Conservation (phyloP, 2,888 invertebrate genomes). For the Drosophila putrida region DNA sequence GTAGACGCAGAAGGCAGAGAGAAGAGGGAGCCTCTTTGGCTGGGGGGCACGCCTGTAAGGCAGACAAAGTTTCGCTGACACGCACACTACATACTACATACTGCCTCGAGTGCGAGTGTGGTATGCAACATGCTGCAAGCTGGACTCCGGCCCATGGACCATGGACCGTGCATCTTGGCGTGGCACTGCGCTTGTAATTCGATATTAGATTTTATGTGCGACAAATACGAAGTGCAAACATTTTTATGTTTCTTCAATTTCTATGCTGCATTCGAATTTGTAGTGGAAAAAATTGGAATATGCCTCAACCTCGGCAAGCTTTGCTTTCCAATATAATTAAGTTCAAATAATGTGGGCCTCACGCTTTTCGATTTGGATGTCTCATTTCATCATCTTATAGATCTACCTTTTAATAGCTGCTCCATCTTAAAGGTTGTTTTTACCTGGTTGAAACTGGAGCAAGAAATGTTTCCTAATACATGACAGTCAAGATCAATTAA, state of each 20-base stretch:
- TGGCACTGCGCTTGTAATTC: constrained; percentile 69
- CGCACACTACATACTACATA: constrained; percentile 52
- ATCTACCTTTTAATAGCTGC: too few species aligned
- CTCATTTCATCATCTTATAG: constrained; percentile 1
- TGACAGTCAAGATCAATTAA: too few species aligned
- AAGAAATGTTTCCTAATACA: too few species aligned
- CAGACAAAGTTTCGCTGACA: constrained; percentile 69
- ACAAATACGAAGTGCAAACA: constrained; percentile 81
- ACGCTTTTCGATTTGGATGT: constrained; percentile 43
- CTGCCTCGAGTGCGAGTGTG: constrained; percentile 19
- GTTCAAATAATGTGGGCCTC: constrained; percentile 66
- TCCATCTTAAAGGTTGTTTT: background rate
- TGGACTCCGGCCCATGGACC: constrained; percentile 18
- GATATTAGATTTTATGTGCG: constrained; percentile 83
- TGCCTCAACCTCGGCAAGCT: constrained; percentile 10
- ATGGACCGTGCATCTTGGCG: constrained; percentile 29
- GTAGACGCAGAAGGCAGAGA: background rate
- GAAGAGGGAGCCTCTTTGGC: constrained; percentile 11
- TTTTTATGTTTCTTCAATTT: constrained; percentile 74
- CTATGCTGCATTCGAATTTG: constrained; percentile 71
- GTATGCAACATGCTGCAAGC: constrained; percentile 23
- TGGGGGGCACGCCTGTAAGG: constrained; percentile 49
- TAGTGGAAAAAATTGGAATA: constrained; percentile 62
- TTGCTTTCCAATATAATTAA: constrained; percentile 61
- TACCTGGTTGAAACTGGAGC: background rate